These are phyloP conservation scores for Macrostomum lignano DNA, from an alignment of 1,140 invertebrate species.

Conservation along the genomic window DNA sequence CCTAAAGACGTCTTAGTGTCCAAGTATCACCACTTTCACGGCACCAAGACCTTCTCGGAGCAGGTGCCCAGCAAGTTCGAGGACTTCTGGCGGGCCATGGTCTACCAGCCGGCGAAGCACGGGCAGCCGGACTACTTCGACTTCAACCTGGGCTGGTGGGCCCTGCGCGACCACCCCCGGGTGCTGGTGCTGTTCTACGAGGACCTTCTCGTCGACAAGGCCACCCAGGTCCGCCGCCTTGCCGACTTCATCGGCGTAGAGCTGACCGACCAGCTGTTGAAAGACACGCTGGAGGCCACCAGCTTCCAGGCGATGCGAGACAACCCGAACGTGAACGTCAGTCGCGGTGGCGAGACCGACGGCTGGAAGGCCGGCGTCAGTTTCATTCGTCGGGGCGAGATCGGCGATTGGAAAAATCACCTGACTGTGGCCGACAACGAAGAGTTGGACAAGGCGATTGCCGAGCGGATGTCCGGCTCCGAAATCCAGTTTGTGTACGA, in stretches of 20 bases:
- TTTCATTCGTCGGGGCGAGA: too few relatives aligned
- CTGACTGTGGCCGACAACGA: constrained; percentile 23
- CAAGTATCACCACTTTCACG: constrained; percentile 48
- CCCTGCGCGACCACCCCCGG: constrained; percentile 40
- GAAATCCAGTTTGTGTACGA: constrained; percentile 12
- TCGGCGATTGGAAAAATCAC: constrained; percentile 30
- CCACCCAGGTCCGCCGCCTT: too few relatives aligned
- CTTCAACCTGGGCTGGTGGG: constrained; percentile 32
- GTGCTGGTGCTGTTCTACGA: constrained; percentile 53
- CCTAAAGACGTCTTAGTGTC: constrained; percentile 57
- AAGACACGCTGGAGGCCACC: too few relatives aligned
- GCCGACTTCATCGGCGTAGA: too few relatives aligned
- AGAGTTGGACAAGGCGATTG: constrained; percentile 18
- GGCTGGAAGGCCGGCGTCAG: too few relatives aligned
- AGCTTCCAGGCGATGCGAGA: too few relatives aligned
- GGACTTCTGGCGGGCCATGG: constrained; percentile 17
- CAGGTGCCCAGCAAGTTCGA: constrained; percentile 14
- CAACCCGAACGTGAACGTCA: too few relatives aligned
- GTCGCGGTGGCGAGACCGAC: too few relatives aligned
- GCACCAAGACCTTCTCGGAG: constrained; percentile 35
- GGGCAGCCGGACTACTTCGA: too few relatives aligned
- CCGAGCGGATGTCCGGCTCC: constrained; percentile 10
- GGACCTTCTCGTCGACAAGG: too few relatives aligned
- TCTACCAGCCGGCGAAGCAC: too few relatives aligned
- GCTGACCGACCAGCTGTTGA: too few relatives aligned